These are phyloP conservation scores for Acyrthosiphon pisum DNA, from an alignment of 1,140 invertebrate genomes.

Conservation along the genomic window DNA sequence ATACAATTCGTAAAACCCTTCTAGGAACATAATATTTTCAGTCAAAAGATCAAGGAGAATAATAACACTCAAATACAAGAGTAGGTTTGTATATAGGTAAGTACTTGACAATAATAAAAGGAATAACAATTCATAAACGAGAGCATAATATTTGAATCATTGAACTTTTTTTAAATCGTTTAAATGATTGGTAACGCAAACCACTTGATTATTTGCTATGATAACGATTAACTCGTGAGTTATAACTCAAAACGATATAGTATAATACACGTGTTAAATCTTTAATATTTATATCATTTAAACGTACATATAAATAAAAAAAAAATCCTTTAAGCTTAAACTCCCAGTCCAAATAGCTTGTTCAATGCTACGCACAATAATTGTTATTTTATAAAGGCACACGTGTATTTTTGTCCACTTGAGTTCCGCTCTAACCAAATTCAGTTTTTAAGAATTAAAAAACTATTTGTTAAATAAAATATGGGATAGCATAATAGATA, in stretches of 20 bases:
- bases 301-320: too few species aligned
- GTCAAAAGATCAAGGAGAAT: not conserved
- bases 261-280: not conserved
- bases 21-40: not conserved
- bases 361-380: not conserved
- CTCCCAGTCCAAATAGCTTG: not conserved
- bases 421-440: not conserved
- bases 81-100: not conserved
- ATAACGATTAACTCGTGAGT: not conserved
- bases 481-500: not conserved
- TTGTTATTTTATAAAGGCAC: not conserved
- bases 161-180: not conserved
- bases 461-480: too few species aligned
- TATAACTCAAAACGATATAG: not conserved
- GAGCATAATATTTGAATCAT: not conserved
- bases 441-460: not conserved
- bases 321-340: not conserved
- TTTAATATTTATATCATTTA: too few species aligned
- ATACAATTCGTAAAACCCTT: not conserved
- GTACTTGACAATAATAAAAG: not conserved
- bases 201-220: not conserved
- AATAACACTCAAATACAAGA: not conserved
- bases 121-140: not conserved
- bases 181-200: not conserved
- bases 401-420: not conserved